Percentiles rank a stretch among this genome's conserved stretches.
phyloP scores from a whole-genome alignment of 2,113 vertebrate species.

The Laticauda laticaudata region DNA sequence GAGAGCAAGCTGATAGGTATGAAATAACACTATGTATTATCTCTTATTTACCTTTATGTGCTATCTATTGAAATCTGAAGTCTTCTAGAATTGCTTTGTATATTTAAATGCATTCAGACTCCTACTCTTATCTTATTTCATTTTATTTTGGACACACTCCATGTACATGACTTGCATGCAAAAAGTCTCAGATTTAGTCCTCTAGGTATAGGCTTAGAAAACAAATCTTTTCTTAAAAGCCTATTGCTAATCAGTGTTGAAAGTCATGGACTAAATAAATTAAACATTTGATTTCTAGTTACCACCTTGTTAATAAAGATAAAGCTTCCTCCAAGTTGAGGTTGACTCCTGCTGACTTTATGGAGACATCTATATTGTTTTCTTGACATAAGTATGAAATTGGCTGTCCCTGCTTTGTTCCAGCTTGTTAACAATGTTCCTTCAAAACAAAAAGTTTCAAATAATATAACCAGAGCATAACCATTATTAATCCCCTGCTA shows the following conservation, averaged over 20 bases:
- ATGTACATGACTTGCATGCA: neutral
- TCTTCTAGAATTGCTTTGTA: neutral
- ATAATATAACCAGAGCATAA: slow-evolving; percentile 39
- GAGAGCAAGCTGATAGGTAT: neutral
- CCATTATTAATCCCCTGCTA: slow-evolving; percentile 42
- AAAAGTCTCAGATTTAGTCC: neutral
- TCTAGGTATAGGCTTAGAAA: neutral
- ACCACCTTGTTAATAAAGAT: neutral
- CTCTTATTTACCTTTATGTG: neutral
- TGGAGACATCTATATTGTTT: neutral
- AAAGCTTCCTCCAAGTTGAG: neutral
- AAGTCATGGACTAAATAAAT: neutral
- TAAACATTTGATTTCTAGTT: neutral
- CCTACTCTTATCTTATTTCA: neutral
- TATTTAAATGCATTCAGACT: neutral
- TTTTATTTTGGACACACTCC: neutral
- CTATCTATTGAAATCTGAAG: neutral
- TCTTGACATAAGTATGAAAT: neutral
- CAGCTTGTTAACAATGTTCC: neutral
- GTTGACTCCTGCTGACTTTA: neutral
- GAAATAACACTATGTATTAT: neutral
- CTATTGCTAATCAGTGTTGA: neutral
- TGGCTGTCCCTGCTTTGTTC: neutral
- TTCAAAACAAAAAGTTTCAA: slow-evolving; percentile 27
- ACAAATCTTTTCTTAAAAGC: neutral